A percentile compares a stretch with the other conserved stretches of the same genome.
phyloP scores from a whole-genome alignment of 2,888 invertebrate species.

The Ommatoiulus sabulosus region DNA sequence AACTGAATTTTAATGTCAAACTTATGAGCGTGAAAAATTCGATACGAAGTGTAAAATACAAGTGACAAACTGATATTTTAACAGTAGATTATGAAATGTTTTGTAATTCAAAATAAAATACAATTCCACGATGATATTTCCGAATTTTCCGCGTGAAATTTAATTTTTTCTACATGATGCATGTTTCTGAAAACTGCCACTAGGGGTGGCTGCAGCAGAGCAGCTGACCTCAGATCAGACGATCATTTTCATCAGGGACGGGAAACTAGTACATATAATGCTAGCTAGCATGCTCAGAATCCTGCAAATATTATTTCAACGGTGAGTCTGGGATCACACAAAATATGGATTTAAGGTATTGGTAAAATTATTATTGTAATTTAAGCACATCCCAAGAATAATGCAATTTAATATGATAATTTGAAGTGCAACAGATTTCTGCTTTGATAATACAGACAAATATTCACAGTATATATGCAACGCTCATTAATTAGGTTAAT shows the following conservation, averaged over 20 bases:
- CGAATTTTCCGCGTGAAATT: background rate
- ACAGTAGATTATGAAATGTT: background rate
- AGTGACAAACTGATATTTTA: background rate
- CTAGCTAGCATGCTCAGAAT: background rate
- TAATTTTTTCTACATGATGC: background rate
- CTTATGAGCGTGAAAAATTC: background rate
- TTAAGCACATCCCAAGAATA: background rate
- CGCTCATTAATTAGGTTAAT: background rate
- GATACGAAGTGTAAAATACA: background rate
- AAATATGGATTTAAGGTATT: background rate
- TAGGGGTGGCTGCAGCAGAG: background rate
- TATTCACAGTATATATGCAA: background rate
- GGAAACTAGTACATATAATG: too few relatives aligned
- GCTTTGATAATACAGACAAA: background rate
- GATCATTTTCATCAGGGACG: too few relatives aligned
- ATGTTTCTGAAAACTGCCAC: constrained; percentile 5
- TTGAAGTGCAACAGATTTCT: background rate
- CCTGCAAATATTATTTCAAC: background rate
- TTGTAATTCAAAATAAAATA: background rate
- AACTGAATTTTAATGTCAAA: constrained; percentile 18
- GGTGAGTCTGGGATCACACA: background rate
- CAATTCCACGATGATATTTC: background rate
- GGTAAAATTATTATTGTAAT: background rate
- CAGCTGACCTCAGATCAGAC: background rate
- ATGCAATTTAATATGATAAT: background rate